phyloP scores from a whole-genome alignment of 2,113 vertebrate genomes.

The Electrona antarctica region DNA sequence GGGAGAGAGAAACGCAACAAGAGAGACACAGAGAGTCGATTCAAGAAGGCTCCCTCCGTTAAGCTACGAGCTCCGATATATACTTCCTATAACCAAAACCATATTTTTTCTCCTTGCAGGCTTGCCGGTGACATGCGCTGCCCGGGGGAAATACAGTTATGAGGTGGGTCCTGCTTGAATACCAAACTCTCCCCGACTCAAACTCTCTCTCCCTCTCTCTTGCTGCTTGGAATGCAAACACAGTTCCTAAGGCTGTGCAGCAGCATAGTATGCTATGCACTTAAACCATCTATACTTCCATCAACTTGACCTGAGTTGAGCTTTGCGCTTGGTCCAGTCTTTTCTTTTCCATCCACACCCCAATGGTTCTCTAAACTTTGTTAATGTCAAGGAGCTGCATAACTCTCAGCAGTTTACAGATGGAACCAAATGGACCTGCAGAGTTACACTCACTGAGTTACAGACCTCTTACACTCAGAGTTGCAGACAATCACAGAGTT shows the following conservation, averaged over 20 bases:
- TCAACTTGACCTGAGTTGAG: no score
- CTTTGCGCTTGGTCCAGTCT: no score
- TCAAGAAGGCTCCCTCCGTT: constrained; percentile 47
- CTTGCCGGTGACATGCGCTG: constrained; percentile 43
- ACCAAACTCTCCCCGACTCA: neutral
- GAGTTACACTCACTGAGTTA: no score
- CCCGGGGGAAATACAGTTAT: constrained; percentile 41
- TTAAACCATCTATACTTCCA: no score
- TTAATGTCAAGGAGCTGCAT: no score
- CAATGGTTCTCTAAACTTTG: no score
- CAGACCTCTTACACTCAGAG: no score
- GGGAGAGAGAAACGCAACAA: neutral
- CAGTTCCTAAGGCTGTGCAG: constrained; percentile 17
- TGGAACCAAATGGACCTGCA: no score
- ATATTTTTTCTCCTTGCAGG: constrained; percentile 40
- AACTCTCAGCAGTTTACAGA: no score
- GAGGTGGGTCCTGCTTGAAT: constrained; percentile 37
- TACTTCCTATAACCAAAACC: constrained; percentile 49
- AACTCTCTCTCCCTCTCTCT: constrained; percentile 1
- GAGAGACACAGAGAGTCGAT: constrained; percentile 56
- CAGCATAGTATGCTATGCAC: no score
- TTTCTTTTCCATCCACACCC: no score
- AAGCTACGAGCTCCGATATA: constrained; percentile 32
- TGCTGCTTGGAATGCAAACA: constrained; percentile 35
- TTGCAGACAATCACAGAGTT: no score